Base-by-base conservation (phyloP, 2,113 vertebrate species). In the Myodes glareolus region DNA sequence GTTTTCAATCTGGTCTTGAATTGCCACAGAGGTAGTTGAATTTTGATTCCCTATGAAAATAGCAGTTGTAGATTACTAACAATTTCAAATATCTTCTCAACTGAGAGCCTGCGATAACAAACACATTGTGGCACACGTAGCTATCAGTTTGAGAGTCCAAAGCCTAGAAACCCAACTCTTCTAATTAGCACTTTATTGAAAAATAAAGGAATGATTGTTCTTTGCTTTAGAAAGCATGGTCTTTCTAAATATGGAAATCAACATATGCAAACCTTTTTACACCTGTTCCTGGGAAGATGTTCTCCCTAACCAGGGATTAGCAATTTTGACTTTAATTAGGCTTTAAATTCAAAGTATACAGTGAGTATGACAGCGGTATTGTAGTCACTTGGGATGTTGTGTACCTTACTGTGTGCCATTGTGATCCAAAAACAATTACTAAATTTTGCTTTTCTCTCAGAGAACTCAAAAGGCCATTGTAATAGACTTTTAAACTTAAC, bases 1-100 rank as follows among this genome's bases (percentile, higher is more conserved):
- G 17, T 73, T 91, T 94, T 75, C 39, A 4, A 65, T 90, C 31
- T 39, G 21, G 29, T 73, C 70, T 80, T 94, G 85, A 92, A 91
- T 96, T 92, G 10, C 13, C 39, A 45, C 31, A 75, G 39, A 88
- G 14, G 13, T 67, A 12, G 5, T 96, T 4, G 4, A 81, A 89
- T 94, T 82, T 25, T 45, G 25, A 39, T 93, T 97, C 45, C 70
- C 50, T 92, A 19, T 97, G 14, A 86, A 91, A 88, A 11, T 85
- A 52, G 68, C 47, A 80, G 4, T 94, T 89, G 45, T 21, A 45
- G 68, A 50, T 92, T 87, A 42, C 33, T 95, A 52, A 55, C 50
- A 88, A 4, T 89, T 47, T 42, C n/a, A 92, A 84, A 19, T 16
- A 8, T 91, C 12, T 85, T 88, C 31, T 97, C 61, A 93, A 42